Percentiles rank a stretch among this genome's conserved stretches.
phyloP scores from a whole-genome alignment of 2,113 vertebrate species.

The Melanocharis versteri region DNA sequence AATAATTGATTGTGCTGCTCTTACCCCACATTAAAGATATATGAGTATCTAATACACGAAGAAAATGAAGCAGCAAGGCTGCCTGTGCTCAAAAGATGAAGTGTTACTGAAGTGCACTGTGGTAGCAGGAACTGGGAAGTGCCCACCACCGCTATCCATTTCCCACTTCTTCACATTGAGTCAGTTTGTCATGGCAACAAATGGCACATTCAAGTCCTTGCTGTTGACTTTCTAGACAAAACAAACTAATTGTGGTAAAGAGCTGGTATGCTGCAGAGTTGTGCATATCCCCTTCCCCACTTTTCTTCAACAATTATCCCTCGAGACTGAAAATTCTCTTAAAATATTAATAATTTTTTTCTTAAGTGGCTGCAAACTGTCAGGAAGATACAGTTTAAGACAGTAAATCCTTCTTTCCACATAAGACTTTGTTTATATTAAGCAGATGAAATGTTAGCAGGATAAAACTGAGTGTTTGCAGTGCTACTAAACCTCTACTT shows the following conservation, averaged over 20 bases:
- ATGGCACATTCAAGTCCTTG: not conserved
- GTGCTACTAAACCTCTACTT: not conserved
- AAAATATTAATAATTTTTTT: not conserved
- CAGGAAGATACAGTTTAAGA: not conserved
- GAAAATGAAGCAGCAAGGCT: conserved; percentile 10
- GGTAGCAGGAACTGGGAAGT: not conserved
- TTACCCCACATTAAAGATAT: conserved; percentile 60
- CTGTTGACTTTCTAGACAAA: conserved; percentile 15
- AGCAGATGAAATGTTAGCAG: not conserved
- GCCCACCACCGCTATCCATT: not conserved
- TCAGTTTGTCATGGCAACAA: conserved; percentile 53
- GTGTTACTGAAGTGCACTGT: not conserved
- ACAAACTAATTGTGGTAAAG: not conserved
- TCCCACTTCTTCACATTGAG: not conserved
- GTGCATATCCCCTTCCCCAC: not conserved
- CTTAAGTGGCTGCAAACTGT: not conserved
- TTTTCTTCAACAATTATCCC: not conserved
- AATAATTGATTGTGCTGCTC: conserved; percentile 64
- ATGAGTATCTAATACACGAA: conserved; percentile 48
- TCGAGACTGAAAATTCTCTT: not conserved
- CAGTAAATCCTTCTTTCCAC: not conserved
- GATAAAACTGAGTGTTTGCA: not conserved
- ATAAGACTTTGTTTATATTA: not conserved
- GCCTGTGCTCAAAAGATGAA: not conserved
- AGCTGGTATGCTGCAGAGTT: not conserved